phyloP scores from a whole-genome alignment of 1,140 invertebrate species.

The Stratiolaelaps scimitus region DNA sequence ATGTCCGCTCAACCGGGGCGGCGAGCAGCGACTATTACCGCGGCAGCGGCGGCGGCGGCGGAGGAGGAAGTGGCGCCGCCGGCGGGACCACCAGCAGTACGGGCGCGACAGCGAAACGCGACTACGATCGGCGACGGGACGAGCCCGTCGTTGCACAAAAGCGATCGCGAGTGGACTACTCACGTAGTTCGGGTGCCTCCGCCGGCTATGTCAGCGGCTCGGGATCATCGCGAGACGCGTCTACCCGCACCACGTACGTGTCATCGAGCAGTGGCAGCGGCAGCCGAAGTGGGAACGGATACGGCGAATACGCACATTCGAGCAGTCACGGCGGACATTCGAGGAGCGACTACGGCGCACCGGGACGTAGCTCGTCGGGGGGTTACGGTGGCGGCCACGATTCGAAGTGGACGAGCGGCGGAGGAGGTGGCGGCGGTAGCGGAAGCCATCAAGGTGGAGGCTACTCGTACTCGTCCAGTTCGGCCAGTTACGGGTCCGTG shows the following conservation, averaged over 20 bases:
- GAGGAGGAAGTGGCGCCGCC: no score
- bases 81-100: no score
- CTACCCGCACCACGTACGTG: background rate
- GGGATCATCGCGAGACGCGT: slow-evolving; percentile 19
- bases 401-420: background rate
- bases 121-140: slow-evolving; percentile 11
- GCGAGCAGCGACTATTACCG: slow-evolving; percentile 10
- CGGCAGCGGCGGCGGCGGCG: background rate
- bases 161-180: slow-evolving; percentile 4
- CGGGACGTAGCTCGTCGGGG: no score
- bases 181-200: slow-evolving; percentile 3
- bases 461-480: slow-evolving; percentile 20
- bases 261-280: background rate
- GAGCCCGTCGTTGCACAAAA: background rate
- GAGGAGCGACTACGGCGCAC: background rate
- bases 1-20: background rate
- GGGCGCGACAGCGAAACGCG: background rate
- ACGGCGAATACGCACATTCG: background rate
- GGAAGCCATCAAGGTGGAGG: slow-evolving; percentile 3
- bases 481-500: slow-evolving; percentile 12
- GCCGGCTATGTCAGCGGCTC: background rate
- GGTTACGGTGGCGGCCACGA: no score
- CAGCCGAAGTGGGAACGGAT: slow-evolving; percentile 4
- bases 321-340: slow-evolving; percentile 18
- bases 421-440: slow-evolving; percentile 5